These are phyloP conservation scores for Temnothorax curvispinosus DNA, from an alignment of 1,140 invertebrate genomes.

Conservation along the genomic window DNA sequence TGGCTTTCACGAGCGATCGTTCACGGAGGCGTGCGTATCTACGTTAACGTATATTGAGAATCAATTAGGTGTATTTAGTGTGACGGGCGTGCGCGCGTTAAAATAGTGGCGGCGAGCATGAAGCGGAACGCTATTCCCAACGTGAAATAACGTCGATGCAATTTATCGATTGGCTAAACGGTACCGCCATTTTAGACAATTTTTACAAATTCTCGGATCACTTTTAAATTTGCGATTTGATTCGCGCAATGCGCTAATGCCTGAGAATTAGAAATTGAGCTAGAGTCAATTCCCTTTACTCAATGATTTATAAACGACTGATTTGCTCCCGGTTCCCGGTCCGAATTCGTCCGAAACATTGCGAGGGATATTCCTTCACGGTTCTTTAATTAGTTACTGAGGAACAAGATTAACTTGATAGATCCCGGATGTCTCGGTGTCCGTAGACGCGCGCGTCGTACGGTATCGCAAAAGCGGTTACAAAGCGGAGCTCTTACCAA, in stretches of 20 bases:
- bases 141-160: conserved; percentile 2
- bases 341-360: background rate
- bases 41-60: background rate
- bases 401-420: background rate
- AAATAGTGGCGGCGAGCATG: background rate
- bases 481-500: background rate
- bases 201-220: no score
- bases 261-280: conserved; percentile 6
- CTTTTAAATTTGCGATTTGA: no score
- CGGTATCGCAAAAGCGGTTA: background rate
- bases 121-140: background rate
- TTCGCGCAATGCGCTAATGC: background rate
- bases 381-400: background rate
- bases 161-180: background rate
- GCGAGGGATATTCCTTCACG: background rate
- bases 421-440: background rate
- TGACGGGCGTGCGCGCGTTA: background rate
- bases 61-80: conserved; percentile 15
- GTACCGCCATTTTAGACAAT: no score
- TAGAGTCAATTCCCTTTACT: background rate
- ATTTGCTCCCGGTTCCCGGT: background rate
- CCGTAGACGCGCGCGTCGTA: background rate
- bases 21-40: background rate
- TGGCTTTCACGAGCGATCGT: conserved; percentile 47
- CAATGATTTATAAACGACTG: background rate